Evolutionary conservation across 2,888 invertebrate genomes (phyloP), one percentile per base, ranked within the genome.

Genomic region (Cactoblastis cactorum): DNA sequence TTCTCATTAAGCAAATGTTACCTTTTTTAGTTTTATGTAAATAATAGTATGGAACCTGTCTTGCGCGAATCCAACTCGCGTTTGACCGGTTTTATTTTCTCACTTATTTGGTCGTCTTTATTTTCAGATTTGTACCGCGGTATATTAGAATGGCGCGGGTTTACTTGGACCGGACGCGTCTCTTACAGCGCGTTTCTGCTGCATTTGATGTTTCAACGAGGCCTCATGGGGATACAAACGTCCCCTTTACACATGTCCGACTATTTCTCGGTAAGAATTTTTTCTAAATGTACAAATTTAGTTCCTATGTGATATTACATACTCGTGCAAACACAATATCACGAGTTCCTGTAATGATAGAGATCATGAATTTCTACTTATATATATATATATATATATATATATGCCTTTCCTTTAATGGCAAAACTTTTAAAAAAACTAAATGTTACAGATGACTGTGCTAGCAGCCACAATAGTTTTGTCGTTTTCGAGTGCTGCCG

Each of bases 141-240:
- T 5, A 61, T 85, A 34, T 11, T 82, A 15, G 85, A 85, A 53
- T 87, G 86, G 86, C 77, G 82, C n/a, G 87, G 86, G 2, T 83
- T 77, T 58, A 68, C 79, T 0, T 83, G 83, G 86, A 57, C 61
- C 1, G 85, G 83, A 0, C 71, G 85, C 0, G 76, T 77, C 19
- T 73, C 86, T 0, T 88, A 86, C 74, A 61, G 77, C 57, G 83
- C 78, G 4, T 89, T 82, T 65, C 67, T 88, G 1, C 53, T 83
- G 4, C 88, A 88, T 69, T 74, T 79, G 0, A 11, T 78, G 46
- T 72, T 85, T 61, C 86, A 83, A 57, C 60, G 84, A 0, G 73
- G 64, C 0, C 58, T 80, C 2, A 49, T 74, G 0, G 88, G 84
- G 1, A 53, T 63, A 0, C 68, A 71, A 55, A 50, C 55, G 0